phyloP scores from a whole-genome alignment of 2,113 vertebrate genomes.

The Mormyrus iriodes region DNA sequence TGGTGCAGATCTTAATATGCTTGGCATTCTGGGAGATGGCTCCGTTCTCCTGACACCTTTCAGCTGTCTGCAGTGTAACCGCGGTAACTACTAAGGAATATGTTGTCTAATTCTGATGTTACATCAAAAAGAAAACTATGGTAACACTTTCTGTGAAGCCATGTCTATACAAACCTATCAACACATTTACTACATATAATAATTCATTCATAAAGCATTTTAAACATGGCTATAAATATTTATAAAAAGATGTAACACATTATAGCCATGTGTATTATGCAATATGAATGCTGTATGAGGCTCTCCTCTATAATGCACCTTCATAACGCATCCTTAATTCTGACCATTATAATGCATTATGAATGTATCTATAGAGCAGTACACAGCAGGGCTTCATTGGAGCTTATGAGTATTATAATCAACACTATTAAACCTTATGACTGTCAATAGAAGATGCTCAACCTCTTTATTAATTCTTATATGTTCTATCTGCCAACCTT shows the following conservation, averaged over 20 bases:
- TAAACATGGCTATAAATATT: background rate
- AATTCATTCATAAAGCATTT: background rate
- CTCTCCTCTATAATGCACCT: background rate
- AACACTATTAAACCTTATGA: too few relatives aligned
- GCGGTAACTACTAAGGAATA: background rate
- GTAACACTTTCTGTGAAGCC: background rate
- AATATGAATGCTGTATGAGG: background rate
- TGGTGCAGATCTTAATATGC: background rate
- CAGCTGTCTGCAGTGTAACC: background rate
- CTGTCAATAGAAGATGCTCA: too few relatives aligned
- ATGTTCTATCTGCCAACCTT: background rate
- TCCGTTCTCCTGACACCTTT: background rate
- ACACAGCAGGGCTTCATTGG: too few relatives aligned
- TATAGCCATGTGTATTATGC: background rate
- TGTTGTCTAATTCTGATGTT: background rate
- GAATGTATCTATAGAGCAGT: background rate
- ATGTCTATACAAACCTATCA: background rate
- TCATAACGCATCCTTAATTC: background rate
- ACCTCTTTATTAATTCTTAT: too few relatives aligned
- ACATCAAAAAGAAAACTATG: background rate
- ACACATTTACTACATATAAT: background rate
- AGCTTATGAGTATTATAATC: background rate
- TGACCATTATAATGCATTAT: background rate
- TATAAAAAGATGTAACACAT: background rate
- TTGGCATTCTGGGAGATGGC: background rate